Conservation (phyloP, 2,888 invertebrate species). For the Macrosiphum euphorbiae region DNA sequence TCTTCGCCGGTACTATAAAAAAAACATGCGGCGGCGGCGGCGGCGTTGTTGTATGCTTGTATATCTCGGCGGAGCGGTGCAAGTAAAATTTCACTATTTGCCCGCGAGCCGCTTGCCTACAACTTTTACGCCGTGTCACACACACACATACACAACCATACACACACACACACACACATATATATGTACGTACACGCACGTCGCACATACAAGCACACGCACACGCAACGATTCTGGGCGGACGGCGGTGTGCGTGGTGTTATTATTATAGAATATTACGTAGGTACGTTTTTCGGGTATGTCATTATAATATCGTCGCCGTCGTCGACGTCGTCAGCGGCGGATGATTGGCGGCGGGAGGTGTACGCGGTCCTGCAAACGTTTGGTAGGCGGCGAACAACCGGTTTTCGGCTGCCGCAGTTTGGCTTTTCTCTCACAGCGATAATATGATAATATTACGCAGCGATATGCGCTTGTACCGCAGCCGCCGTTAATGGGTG, state of each 20-base stretch:
- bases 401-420: slow-evolving; percentile 35
- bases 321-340: not conserved
- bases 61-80: not conserved
- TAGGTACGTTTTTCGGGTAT: slow-evolving; percentile 8
- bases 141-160: no score
- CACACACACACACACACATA: not conserved
- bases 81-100: slow-evolving; percentile 30
- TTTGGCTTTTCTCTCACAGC: slow-evolving; percentile 23
- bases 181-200: not conserved
- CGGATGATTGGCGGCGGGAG: not conserved
- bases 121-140: slow-evolving; percentile 26
- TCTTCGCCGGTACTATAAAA: not conserved
- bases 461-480: not conserved
- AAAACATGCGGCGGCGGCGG: not conserved
- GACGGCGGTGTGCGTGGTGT: not conserved
- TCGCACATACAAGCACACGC: not conserved
- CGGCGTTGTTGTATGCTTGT: not conserved
- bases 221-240: not conserved
- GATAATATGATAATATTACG: not conserved
- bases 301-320: slow-evolving; percentile 8
- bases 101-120: slow-evolving; percentile 26
- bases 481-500: not conserved
- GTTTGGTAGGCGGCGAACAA: slow-evolving; percentile 30
- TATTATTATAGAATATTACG: not conserved
- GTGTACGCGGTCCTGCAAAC: not conserved